Conservation (phyloP, 2,888 invertebrate genomes). For the Cephus pulcher region DNA sequence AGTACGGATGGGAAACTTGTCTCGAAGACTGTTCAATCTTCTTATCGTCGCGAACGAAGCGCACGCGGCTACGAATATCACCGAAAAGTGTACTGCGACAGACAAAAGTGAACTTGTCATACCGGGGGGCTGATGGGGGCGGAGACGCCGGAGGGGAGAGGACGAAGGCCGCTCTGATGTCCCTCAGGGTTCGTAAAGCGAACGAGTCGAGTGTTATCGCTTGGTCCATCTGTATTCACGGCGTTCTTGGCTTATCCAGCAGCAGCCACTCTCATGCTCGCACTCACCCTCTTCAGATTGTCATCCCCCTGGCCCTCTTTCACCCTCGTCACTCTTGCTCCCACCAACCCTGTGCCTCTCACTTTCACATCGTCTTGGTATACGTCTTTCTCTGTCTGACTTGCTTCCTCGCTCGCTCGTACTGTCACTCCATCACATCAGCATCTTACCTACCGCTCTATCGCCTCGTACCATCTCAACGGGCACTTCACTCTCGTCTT, state of each 20-base stretch:
- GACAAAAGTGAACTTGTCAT: slow-evolving; percentile 41
- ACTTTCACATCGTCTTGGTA: slow-evolving; percentile 4
- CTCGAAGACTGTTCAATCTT: slow-evolving; percentile 25
- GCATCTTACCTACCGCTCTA: slow-evolving; percentile 55
- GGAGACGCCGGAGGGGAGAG: slow-evolving; percentile 18
- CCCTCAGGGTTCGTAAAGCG: slow-evolving; percentile 42
- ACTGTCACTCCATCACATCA: slow-evolving; percentile 57
- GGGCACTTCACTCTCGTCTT: slow-evolving; percentile 1
- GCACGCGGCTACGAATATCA: background rate
- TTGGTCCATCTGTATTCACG: slow-evolving; percentile 62
- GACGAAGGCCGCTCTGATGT: slow-evolving; percentile 25
- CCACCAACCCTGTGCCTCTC: slow-evolving; percentile 5
- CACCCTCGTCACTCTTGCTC: slow-evolving; percentile 20
- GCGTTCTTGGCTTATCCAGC: slow-evolving; percentile 54
- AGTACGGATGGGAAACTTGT: slow-evolving; percentile 12
- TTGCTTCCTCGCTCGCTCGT: slow-evolving; percentile 40
- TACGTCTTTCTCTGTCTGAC: slow-evolving; percentile 35
- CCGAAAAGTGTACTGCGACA: slow-evolving; percentile 23
- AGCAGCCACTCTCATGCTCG: slow-evolving; percentile 23
- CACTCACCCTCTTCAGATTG: slow-evolving; percentile 1
- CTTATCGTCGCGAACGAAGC: slow-evolving; percentile 21
- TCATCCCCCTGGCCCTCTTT: slow-evolving; percentile 7
- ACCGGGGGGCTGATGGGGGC: slow-evolving; percentile 8
- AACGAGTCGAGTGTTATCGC: slow-evolving; percentile 52
- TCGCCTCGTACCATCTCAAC: slow-evolving; percentile 44